Evolutionary conservation across 37 sponge, comb jelly and placozoan genomes (phyloP).

Genomic region (Spongilla lacustris): DNA sequence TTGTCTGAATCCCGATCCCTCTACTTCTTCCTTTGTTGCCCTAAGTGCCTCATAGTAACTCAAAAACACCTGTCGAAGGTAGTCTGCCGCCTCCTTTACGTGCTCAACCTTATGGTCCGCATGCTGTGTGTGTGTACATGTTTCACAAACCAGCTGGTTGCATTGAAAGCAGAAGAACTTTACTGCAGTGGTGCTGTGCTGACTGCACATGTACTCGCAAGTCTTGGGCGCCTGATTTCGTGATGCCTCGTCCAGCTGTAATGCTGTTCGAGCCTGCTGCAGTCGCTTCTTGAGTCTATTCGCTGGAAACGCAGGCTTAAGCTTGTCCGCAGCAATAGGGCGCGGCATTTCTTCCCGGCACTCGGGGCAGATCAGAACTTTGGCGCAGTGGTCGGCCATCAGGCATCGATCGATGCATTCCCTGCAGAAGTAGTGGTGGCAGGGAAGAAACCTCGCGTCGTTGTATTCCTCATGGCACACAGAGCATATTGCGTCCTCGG

Average conservation of each 20-base stretch:
- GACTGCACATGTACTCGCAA: background rate
- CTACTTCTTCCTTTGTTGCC: background rate
- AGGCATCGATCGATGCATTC: background rate
- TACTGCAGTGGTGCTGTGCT: background rate
- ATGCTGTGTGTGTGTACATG: constrained; percentile 29
- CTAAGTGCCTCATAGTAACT: background rate
- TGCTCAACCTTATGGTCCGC: constrained; percentile 14
- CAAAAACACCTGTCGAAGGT: background rate
- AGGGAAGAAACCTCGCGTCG: constrained; percentile 19
- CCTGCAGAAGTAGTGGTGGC: constrained; percentile 42
- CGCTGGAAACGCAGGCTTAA: background rate
- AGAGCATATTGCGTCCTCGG: constrained; percentile 17
- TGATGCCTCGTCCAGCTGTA: too few relatives aligned
- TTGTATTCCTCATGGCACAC: constrained; percentile 14
- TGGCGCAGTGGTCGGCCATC: background rate
- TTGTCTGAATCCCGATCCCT: background rate
- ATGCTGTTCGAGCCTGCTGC: background rate
- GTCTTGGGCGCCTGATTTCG: background rate
- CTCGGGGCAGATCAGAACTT: background rate
- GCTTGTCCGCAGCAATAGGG: background rate
- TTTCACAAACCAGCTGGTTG: constrained; percentile 14
- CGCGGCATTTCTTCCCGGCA: background rate
- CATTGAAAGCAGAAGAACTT: constrained; percentile 52
- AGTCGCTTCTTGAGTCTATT: background rate
- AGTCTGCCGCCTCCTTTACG: background rate